Evolutionary conservation across 1,140 invertebrate genomes (phyloP).

Genomic region (Helicoverpa armigera): DNA sequence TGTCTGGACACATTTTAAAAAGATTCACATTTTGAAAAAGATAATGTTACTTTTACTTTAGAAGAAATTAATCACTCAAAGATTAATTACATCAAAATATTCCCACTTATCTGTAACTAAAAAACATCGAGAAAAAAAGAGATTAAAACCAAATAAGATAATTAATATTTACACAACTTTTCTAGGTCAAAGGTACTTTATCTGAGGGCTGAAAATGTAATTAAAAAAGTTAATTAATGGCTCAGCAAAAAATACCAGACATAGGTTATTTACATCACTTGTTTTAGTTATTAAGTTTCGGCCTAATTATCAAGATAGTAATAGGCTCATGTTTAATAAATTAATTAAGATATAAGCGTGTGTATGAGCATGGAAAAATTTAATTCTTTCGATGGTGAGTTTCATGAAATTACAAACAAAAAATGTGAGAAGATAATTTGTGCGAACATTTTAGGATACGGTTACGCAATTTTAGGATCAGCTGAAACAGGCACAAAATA

Average conservation of each 20-base stretch:
- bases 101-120: neutral
- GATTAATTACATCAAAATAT: no score
- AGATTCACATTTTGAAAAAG: no score
- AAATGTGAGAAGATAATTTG: no score
- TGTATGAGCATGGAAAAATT: neutral
- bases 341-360: neutral
- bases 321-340: neutral
- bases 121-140: neutral
- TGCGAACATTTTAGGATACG: no score
- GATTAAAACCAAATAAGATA: neutral
- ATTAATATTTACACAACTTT: neutral
- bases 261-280: neutral
- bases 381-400: no score
- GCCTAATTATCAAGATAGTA: neutral
- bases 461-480: no score
- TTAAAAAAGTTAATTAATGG: slow-evolving; percentile 6
- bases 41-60: no score
- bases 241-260: neutral
- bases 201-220: neutral
- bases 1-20: no score
- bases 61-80: no score
- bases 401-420: no score
- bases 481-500: no score
- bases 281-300: neutral
- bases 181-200: neutral